phyloP scores from a whole-genome alignment of 2,113 vertebrate genomes.

The Alosa alosa region DNA sequence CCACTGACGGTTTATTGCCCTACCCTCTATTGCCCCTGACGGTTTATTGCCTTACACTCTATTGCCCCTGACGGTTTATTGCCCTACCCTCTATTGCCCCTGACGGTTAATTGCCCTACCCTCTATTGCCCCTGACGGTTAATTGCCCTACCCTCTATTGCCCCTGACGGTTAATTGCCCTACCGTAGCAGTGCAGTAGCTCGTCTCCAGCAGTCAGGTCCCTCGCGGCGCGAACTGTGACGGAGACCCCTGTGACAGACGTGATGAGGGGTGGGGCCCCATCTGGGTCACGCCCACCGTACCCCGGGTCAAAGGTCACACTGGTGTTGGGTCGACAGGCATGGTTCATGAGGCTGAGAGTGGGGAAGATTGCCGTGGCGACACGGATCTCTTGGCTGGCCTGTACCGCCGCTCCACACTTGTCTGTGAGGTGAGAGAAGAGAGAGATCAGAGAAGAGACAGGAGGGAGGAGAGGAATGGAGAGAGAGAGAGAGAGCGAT shows the following conservation, averaged over 20 bases:
- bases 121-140: too few relatives aligned
- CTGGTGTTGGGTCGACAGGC: conserved; percentile 90
- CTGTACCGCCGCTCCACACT: conserved; percentile 62
- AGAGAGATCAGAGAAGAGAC: neutral
- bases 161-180: conserved; percentile 11
- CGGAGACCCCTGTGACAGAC: conserved; percentile 47
- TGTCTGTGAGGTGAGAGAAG: conserved; percentile 50
- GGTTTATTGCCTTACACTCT: too few relatives aligned
- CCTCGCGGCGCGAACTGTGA: conserved; percentile 75
- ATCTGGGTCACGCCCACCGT: conserved; percentile 43
- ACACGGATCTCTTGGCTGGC: conserved; percentile 75
- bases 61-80: too few relatives aligned
- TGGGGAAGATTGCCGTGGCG: conserved; percentile 86
- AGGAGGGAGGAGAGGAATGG: too few relatives aligned
- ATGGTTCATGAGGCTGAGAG: conserved; percentile 91
- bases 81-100: too few relatives aligned
- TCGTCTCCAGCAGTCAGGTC: conserved; percentile 77
- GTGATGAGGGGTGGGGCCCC: neutral
- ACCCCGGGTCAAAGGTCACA: conserved; percentile 74
- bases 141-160: too few relatives aligned
- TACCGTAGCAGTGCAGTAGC: conserved; percentile 94
- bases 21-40: too few relatives aligned
- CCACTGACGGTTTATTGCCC: too few relatives aligned
- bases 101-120: too few relatives aligned
- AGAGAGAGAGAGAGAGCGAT: too few relatives aligned